These are phyloP conservation scores for Mixornis gularis DNA, from an alignment of 2,113 vertebrate species.

Conservation along the genomic window DNA sequence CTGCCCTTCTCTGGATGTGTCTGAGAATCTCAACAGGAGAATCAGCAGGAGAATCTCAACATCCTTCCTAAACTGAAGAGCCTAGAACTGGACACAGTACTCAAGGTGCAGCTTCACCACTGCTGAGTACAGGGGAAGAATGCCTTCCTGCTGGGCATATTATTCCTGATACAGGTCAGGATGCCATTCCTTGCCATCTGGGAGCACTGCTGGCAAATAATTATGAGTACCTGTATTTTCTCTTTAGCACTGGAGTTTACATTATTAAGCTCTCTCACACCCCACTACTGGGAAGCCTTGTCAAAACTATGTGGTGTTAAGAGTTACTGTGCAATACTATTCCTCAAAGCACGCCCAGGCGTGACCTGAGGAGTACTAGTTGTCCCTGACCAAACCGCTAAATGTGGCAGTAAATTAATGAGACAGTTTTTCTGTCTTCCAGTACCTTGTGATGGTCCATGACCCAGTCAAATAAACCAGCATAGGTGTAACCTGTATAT, in stretches of 20 bases:
- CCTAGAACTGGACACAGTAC: background rate
- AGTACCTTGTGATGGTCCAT: background rate
- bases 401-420: background rate
- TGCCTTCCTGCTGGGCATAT: background rate
- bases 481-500: background rate
- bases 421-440: background rate
- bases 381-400: background rate
- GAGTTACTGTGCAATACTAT: background rate
- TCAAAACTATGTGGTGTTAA: background rate
- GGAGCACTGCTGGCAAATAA: background rate
- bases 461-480: background rate
- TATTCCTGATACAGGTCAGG: background rate
- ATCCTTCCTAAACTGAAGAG: background rate
- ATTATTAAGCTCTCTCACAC: background rate
- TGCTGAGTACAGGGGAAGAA: background rate
- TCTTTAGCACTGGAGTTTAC: background rate
- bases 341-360: background rate
- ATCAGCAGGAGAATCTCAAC: background rate
- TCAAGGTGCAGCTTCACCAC: background rate
- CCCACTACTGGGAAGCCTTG: background rate
- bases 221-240: background rate
- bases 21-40: accelerated
- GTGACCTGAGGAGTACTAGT: background rate
- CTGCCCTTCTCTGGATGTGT: background rate
- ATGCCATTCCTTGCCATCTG: background rate